Evolutionary conservation across 92 coral and sea anemone species (phyloP).

Genomic region (Micromussa lordhowensis): DNA sequence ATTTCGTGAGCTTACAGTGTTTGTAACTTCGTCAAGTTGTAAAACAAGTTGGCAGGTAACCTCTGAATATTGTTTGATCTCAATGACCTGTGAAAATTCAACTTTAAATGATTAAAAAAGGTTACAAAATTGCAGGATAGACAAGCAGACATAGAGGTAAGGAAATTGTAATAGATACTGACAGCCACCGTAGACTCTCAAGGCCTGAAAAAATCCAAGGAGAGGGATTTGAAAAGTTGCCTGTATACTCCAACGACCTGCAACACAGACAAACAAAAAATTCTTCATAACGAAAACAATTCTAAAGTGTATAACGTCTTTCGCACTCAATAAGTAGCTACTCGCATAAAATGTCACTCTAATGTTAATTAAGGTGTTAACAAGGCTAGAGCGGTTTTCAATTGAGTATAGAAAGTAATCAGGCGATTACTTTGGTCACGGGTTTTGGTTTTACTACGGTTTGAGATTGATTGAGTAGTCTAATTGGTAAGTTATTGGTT

Average conservation of each 20-base stretch:
- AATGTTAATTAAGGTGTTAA: too few relatives aligned
- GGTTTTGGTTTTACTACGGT: too few relatives aligned
- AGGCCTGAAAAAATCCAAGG: background rate
- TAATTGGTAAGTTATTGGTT: too few relatives aligned
- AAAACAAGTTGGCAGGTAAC: background rate
- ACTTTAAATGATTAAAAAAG: too few relatives aligned
- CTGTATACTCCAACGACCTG: background rate
- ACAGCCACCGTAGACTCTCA: background rate
- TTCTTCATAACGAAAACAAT: background rate
- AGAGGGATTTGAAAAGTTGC: background rate
- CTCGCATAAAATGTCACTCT: too few relatives aligned
- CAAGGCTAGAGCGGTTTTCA: too few relatives aligned
- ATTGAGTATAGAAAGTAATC: too few relatives aligned
- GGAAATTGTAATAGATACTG: background rate
- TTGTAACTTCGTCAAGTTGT: slow-evolving; percentile 7
- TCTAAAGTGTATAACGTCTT: background rate
- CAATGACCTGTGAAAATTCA: background rate
- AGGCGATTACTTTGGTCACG: too few relatives aligned
- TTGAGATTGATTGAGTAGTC: too few relatives aligned
- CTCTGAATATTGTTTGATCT: slow-evolving; percentile 3
- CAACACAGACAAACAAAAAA: background rate
- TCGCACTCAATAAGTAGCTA: too few relatives aligned
- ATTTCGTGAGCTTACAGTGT: background rate
- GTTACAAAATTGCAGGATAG: too few relatives aligned
- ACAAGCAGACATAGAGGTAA: background rate